These are phyloP conservation scores for Picathartes gymnocephalus DNA, from an alignment of 2,113 vertebrate genomes.

Conservation along the genomic window DNA sequence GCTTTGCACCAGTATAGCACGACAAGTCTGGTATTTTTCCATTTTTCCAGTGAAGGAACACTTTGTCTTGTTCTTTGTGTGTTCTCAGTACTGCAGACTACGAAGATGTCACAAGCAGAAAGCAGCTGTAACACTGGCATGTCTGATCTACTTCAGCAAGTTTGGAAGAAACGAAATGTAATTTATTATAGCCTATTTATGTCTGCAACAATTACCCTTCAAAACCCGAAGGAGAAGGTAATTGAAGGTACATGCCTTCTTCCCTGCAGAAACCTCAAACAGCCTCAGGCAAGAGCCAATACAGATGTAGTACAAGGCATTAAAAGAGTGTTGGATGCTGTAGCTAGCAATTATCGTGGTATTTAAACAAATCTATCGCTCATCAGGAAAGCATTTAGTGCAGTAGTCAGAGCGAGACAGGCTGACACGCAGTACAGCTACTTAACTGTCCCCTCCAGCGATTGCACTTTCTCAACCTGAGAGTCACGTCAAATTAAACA, in stretches of 20 bases:
- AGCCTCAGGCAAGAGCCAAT: slow-evolving; percentile 86
- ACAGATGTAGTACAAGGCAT: slow-evolving; percentile 88
- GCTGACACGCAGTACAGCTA: slow-evolving; percentile 76
- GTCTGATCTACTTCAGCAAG: slow-evolving; percentile 58
- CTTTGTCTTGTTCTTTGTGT: neutral
- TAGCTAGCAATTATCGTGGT: slow-evolving; percentile 85
- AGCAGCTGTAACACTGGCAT: slow-evolving; percentile 19
- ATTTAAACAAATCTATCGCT: slow-evolving; percentile 87
- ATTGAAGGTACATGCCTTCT: slow-evolving; percentile 68
- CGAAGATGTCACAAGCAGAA: slow-evolving; percentile 40
- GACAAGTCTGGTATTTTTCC: neutral
- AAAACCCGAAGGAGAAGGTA: slow-evolving; percentile 68
- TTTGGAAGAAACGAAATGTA: slow-evolving; percentile 9
- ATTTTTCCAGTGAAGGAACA: neutral
- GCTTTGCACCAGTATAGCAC: neutral
- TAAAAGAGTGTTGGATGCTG: slow-evolving; percentile 72
- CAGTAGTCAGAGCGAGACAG: slow-evolving; percentile 69
- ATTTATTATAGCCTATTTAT: slow-evolving; percentile 73
- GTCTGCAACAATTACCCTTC: slow-evolving; percentile 74
- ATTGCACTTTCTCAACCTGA: slow-evolving; percentile 70
- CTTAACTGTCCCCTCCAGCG: slow-evolving; percentile 80
- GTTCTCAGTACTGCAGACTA: slow-evolving; percentile 1
- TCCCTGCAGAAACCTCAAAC: slow-evolving; percentile 68
- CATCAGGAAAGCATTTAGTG: slow-evolving; percentile 79
- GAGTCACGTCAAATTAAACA: slow-evolving; percentile 81